phyloP scores from a whole-genome alignment of 2,113 vertebrate genomes.

The Piprites chloris region DNA sequence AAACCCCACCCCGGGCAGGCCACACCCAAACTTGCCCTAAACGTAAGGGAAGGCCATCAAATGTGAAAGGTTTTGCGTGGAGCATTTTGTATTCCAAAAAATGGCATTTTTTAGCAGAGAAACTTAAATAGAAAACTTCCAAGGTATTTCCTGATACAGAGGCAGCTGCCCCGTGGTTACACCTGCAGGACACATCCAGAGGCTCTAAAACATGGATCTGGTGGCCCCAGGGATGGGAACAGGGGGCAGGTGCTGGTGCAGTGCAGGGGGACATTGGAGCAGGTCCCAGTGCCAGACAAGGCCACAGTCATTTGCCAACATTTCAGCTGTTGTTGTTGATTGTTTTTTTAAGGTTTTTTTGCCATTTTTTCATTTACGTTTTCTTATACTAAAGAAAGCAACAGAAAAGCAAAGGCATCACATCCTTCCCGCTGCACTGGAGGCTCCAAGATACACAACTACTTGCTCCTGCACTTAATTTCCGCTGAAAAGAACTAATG shows the following conservation, averaged over 20 bases:
- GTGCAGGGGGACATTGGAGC: neutral
- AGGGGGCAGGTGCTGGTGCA: neutral
- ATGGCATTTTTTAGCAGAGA: neutral
- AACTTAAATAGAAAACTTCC: neutral
- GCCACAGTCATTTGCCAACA: neutral
- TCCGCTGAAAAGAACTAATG: neutral
- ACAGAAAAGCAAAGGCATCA: neutral
- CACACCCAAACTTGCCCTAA: accelerated
- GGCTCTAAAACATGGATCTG: neutral
- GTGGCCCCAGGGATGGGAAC: neutral
- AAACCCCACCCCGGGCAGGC: accelerated
- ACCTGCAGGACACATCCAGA: neutral
- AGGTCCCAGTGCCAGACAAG: neutral
- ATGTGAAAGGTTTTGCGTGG: neutral
- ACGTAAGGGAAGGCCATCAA: neutral
- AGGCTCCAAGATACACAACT: neutral
- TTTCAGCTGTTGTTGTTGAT: neutral
- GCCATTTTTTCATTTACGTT: neutral
- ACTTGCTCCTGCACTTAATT: neutral
- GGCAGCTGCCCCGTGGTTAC: neutral
- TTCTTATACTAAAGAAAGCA: neutral
- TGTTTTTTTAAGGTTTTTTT: neutral
- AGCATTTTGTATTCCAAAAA: neutral
- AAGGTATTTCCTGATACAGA: neutral
- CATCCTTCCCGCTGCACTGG: accelerated